A percentile compares a stretch with the other conserved stretches of the same genome.
Conservation (phyloP, 2,797 vertebrate genomes). For the Schizopygopsis pylzovi region DNA sequence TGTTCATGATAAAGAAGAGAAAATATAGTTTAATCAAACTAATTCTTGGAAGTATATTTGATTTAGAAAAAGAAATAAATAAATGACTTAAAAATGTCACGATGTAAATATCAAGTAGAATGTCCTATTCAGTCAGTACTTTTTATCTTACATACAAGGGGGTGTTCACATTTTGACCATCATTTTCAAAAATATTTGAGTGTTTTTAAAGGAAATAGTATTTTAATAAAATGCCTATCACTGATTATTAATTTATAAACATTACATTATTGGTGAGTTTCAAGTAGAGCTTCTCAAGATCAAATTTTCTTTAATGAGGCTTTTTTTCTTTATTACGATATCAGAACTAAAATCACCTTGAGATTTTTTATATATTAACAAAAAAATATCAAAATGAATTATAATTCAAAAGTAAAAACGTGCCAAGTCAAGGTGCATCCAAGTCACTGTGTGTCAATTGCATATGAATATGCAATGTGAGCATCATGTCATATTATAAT, state of each 20-base stretch:
- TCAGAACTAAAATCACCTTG: not conserved
- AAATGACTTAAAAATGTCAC: not conserved
- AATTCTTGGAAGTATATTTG: not conserved
- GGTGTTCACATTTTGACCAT: not conserved
- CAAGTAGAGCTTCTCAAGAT: not conserved
- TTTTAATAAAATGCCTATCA: not conserved
- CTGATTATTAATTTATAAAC: not conserved
- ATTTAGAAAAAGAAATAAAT: not conserved
- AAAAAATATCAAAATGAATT: not conserved
- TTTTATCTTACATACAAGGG: not conserved
- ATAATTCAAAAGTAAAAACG: not conserved
- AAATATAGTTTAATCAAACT: not conserved
- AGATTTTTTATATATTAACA: not conserved
- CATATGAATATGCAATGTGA: not conserved
- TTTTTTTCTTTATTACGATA: not conserved
- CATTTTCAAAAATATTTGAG: not conserved
- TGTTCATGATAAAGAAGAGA: not conserved
- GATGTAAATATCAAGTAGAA: not conserved
- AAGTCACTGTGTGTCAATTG: not conserved
- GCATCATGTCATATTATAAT: not conserved
- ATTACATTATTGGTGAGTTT: not conserved
- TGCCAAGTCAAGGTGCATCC: not conserved
- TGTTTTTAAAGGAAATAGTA: not conserved
- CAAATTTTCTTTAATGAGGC: not conserved
- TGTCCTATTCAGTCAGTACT: not conserved